Evolutionary conservation across 2,797 vertebrate genomes (phyloP).

Genomic region (Amazona finschi): DNA sequence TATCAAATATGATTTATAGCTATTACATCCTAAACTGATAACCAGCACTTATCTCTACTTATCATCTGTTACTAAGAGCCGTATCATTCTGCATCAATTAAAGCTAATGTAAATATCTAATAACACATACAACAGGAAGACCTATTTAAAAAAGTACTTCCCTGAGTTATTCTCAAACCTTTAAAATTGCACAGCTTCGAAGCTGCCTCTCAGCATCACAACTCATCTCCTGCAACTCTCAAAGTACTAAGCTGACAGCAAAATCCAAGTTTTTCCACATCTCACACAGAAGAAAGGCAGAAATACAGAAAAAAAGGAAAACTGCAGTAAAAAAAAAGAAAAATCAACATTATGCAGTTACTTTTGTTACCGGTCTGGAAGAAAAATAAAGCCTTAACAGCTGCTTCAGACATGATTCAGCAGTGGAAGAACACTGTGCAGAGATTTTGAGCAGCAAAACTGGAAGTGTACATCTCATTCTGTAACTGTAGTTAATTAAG

Average conservation of each 20-base stretch:
- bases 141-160: rapidly evolving
- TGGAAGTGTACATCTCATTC: background rate
- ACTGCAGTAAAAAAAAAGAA: background rate
- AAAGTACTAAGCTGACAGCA: background rate
- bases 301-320: background rate
- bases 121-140: background rate
- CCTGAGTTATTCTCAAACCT: background rate
- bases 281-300: background rate
- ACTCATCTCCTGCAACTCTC: background rate
- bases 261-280: background rate
- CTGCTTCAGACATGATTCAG: conserved; percentile 30
- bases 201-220: background rate
- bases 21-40: background rate
- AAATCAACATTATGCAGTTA: background rate
- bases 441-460: background rate
- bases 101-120: background rate
- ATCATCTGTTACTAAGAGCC: background rate
- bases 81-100: background rate
- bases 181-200: background rate
- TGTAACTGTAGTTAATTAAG: background rate
- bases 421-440: background rate
- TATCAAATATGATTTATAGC: background rate
- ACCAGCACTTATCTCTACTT: background rate
- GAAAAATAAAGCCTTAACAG: background rate
- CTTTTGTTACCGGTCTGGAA: background rate